Evolutionary conservation across 2,797 vertebrate genomes (phyloP), one percentile per base, ranked within the genome.

Genomic region (Champsocephalus esox): DNA sequence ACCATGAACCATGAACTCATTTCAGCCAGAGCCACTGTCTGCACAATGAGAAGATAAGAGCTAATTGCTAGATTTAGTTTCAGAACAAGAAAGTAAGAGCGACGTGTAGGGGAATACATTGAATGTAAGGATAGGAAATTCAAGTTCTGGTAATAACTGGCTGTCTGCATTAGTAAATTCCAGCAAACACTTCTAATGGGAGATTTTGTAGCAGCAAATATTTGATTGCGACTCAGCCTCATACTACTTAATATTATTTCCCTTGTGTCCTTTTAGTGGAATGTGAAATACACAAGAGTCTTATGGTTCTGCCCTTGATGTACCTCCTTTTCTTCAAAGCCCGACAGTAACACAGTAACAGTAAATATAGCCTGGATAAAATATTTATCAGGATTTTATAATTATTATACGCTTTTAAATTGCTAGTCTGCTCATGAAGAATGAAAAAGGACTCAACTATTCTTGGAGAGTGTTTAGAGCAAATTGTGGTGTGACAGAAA

Each of bases 41-140:
- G 86, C 76, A 69, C 59, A 79, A 71, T 48, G 70, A 83, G 67
- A 70, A 61, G 90, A 92, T 88, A 91, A 90, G 87, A 55, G 74
- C 85, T 92, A 92, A 92, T 90, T 77, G 88, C 77, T 43, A 67
- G 85, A 69, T 90, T 91, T 88, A 83, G 85, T 92, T 88, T 85
- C 82, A 69, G 81, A 44, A 45, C 34, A 54, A 78, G 76, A 84
- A 66, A 85, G 74, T 52, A 51, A 64, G 55, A 70, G 49, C 49
- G 17, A 70, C 19, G 7, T 70, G 61, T 24, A 24, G 56, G 79
- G 62, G 45, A 49, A 52, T 54, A 32, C 71, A 56, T 43, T 17
- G 61, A 68, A 82, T 69, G 66, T n/a, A 56, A 51, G 21, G 61
- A 32, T 61, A 75, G 83, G 79, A 88, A 89, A 88, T 87, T 73